Evolutionary conservation across 2,888 invertebrate genomes (phyloP).

Genomic region (Leptopilina syphax): DNA sequence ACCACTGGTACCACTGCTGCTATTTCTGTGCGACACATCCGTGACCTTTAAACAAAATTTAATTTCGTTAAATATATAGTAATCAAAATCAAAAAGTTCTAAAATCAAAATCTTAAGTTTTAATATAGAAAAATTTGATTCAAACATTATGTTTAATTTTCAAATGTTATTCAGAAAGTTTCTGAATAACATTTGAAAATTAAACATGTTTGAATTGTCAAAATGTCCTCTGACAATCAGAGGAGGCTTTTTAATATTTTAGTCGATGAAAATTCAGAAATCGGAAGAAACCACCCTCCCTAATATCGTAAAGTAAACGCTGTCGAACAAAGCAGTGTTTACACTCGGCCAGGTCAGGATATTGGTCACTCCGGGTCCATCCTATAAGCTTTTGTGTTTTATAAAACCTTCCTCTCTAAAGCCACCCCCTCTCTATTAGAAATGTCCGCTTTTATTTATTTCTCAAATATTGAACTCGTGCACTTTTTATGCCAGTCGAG

Average conservation of each 20-base stretch:
- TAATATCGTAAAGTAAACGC: constrained; percentile 66
- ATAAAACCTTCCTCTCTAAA: constrained; percentile 59
- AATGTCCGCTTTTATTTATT: constrained; percentile 64
- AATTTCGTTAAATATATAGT: background rate
- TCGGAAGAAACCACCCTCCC: constrained; percentile 58
- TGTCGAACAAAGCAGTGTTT: constrained; percentile 68
- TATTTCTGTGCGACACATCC: constrained; percentile 77
- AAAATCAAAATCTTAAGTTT: no score
- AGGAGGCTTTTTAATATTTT: constrained; percentile 64
- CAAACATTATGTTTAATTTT: background rate
- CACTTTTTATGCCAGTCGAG: constrained; percentile 37
- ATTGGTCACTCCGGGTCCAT: constrained; percentile 70
- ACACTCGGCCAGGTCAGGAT: constrained; percentile 68
- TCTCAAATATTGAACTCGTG: constrained; percentile 66
- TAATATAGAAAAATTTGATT: no score
- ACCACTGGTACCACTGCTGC: constrained; percentile 76
- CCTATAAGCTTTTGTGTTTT: constrained; percentile 65
- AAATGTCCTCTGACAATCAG: background rate
- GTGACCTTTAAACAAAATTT: constrained; percentile 73
- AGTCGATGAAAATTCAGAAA: constrained; percentile 50
- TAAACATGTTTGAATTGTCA: no score
- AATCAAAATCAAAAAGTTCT: no score
- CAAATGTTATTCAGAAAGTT: background rate
- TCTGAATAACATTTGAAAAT: no score
- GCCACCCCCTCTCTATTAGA: constrained; percentile 37